Evolutionary conservation across 2,888 invertebrate species (phyloP), one percentile per base, ranked within the genome.

Genomic region (Melinaea marsaeus): DNA sequence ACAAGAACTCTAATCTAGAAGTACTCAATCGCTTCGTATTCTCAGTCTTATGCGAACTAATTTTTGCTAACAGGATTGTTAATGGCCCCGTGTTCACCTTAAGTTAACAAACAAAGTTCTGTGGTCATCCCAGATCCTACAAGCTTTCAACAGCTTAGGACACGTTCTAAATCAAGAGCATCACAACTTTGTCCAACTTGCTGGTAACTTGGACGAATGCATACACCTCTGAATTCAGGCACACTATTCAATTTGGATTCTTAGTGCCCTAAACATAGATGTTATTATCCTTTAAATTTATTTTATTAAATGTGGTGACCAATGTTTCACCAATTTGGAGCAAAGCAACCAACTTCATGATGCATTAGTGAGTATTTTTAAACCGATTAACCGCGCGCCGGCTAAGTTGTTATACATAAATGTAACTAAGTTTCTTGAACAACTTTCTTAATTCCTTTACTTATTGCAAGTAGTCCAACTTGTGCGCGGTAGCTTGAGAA

Each of bases 61-160:
- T 60, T 63, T 57, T 62, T 60, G 58, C 35, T 62, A 47, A 47
- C 35, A 13, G 46, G 58, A 48, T 60, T 51, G 60, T 47, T 51
- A 59, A 58, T 56, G 56, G 47, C 13, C 22, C 59, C 48, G 58
- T 48, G 47, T 34, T 63, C 61, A 65, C 60, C 68, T 65, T 63
- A 55, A 62, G 62, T 67, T 62, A 63, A 58, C 63, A 59, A 61
- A 60, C 65, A 58, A 68, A 68, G 59, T 65, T 59, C 51, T 56
- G 65, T 65, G 68, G 65, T 65, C 68, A 68, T 65, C 61, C 63
- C 60, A 63, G 65, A 63, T 60, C 61, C 57, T 68, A 61, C 61
- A 62, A 60, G 68, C 68, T 68, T 63, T 68, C 68, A 68, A 65
- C 68, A 55, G 62, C 65, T 63, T 62, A 59, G 51, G 57, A 55